These are phyloP conservation scores for Mormyrops boulengeri DNA, from an alignment of 2,797 vertebrate genomes.

Conservation along the genomic window DNA sequence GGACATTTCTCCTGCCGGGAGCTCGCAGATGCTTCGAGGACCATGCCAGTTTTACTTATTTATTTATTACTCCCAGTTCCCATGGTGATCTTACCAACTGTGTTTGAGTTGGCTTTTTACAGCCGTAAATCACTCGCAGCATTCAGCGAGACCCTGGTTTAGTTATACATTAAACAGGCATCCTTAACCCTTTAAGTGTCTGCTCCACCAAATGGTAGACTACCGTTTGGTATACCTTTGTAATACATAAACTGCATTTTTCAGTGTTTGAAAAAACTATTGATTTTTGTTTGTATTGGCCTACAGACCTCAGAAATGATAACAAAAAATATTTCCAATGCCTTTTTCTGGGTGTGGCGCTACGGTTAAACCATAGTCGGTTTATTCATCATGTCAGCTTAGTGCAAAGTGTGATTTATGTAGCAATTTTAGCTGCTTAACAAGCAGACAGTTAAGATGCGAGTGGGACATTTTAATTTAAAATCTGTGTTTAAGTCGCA, in stretches of 20 bases:
- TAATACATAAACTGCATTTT: too few relatives aligned
- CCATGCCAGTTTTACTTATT: conserved; percentile 21
- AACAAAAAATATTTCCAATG: too few relatives aligned
- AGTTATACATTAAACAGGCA: background rate
- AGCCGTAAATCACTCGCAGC: background rate
- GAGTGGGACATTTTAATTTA: background rate
- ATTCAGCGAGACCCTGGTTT: background rate
- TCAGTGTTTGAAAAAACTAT: too few relatives aligned
- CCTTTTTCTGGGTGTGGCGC: too few relatives aligned
- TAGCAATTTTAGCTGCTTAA: background rate
- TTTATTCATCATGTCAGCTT: background rate
- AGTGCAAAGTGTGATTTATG: background rate
- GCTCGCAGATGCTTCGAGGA: conserved; percentile 14
- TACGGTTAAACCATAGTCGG: background rate
- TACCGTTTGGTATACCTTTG: too few relatives aligned
- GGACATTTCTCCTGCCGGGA: conserved; percentile 10
- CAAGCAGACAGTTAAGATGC: background rate
- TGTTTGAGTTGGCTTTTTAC: background rate
- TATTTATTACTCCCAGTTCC: conserved; percentile 16
- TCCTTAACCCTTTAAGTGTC: too few relatives aligned
- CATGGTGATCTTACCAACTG: conserved; percentile 19
- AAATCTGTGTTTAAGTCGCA: background rate
- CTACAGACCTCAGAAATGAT: too few relatives aligned
- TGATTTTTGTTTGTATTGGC: too few relatives aligned
- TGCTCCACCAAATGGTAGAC: too few relatives aligned